These are phyloP conservation scores for Venturia canescens DNA, from an alignment of 1,140 invertebrate genomes.

Conservation along the genomic window DNA sequence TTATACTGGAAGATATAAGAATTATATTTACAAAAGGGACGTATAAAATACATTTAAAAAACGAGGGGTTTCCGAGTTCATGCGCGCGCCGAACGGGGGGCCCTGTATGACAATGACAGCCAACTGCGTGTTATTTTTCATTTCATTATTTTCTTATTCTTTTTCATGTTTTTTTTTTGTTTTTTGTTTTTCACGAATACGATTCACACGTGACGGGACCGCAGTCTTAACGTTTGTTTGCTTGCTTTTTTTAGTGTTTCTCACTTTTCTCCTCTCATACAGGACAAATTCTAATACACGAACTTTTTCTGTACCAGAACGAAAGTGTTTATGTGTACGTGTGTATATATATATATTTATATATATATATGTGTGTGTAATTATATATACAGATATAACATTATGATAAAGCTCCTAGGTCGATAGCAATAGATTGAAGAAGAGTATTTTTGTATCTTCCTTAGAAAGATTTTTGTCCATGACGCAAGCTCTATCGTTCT, in stretches of 20 bases:
- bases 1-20: slow-evolving; percentile 69
- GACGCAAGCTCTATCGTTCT: slow-evolving; percentile 20
- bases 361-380: slow-evolving; percentile 25
- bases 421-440: slow-evolving; percentile 38
- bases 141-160: too few species aligned
- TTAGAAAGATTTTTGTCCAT: background rate
- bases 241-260: background rate
- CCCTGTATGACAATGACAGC: slow-evolving; percentile 26
- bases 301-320: slow-evolving; percentile 27
- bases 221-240: background rate
- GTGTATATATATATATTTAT: background rate
- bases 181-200: background rate
- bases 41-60: slow-evolving; percentile 56
- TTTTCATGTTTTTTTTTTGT: too few species aligned
- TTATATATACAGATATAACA: slow-evolving; percentile 37
- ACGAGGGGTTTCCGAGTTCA: slow-evolving; percentile 33
- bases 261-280: slow-evolving; percentile 21
- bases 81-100: slow-evolving; percentile 20
- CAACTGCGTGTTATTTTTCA: slow-evolving; percentile 9
- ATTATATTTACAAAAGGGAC: slow-evolving; percentile 69
- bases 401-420: slow-evolving; percentile 40
- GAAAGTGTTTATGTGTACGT: slow-evolving; percentile 14
- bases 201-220: background rate
- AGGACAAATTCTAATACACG: slow-evolving; percentile 28
- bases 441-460: slow-evolving; percentile 23